These are phyloP conservation scores for Morinoia aosen DNA, from an alignment of 2,888 invertebrate genomes.

Conservation along the genomic window DNA sequence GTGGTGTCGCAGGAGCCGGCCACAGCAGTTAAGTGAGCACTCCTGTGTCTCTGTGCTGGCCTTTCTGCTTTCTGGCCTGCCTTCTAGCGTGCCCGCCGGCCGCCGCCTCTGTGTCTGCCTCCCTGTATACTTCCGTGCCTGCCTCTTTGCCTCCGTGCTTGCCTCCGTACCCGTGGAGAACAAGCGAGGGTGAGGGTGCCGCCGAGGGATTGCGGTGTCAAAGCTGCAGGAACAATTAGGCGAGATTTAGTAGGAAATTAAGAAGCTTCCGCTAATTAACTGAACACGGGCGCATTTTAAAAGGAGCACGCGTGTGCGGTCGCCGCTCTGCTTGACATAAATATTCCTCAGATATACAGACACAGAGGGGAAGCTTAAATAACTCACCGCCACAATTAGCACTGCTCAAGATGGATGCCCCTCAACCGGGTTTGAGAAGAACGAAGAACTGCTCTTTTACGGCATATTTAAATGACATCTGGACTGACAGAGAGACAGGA, in stretches of 20 bases:
- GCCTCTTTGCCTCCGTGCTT: no score
- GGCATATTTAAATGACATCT: no score
- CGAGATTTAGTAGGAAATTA: slow-evolving; percentile 35
- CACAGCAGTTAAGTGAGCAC: no score
- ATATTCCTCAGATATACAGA: background rate
- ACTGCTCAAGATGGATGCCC: background rate
- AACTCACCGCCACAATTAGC: background rate
- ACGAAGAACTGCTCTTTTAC: no score
- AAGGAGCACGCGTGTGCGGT: background rate
- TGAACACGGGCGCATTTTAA: background rate
- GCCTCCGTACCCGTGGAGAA: no score
- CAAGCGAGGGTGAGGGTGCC: background rate
- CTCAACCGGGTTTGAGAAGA: background rate
- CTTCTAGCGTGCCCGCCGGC: no score
- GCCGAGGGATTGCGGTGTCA: background rate
- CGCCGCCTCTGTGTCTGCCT: no score
- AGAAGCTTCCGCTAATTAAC: slow-evolving; percentile 51
- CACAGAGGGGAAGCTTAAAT: background rate
- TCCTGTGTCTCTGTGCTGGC: no score
- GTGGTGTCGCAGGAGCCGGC: no score
- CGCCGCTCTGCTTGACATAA: background rate
- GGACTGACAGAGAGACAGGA: no score
- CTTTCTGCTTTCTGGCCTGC: no score
- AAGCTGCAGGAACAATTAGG: background rate
- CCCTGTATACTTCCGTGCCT: no score